These are phyloP conservation scores for Allophyes oxyacanthae DNA, from an alignment of 2,888 invertebrate species.

Conservation along the genomic window DNA sequence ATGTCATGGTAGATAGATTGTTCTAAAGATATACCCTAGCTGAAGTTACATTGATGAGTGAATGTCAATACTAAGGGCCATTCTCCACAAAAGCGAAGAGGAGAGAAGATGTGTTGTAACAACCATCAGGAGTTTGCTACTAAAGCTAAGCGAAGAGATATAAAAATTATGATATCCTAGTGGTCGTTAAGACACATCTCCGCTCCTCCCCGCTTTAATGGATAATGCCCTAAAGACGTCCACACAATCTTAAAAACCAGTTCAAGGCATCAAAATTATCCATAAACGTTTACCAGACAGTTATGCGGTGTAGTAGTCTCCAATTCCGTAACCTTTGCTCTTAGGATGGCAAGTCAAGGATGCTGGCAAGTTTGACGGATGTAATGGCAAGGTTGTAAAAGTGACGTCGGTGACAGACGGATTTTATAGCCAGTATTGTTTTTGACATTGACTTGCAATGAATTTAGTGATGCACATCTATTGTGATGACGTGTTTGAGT, in stretches of 20 bases:
- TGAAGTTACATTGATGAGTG: no score
- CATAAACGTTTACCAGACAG: conserved; percentile 27
- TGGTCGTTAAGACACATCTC: no score
- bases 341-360: conserved; percentile 54
- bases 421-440: conserved; percentile 21
- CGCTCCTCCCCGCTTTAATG: no score
- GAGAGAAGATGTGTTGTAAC: no score
- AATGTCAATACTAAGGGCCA: conserved; percentile 1
- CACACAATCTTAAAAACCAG: conserved; percentile 22
- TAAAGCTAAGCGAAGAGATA: no score
- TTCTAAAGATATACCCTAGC: no score
- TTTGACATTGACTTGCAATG: conserved; percentile 37
- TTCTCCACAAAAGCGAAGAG: no score
- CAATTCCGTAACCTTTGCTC: conserved; percentile 53
- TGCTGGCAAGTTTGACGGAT: conserved; percentile 54
- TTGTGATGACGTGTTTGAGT: no score
- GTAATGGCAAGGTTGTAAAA: conserved; percentile 54
- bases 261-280: conserved; percentile 48
- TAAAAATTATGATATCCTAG: no score
- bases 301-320: conserved; percentile 33
- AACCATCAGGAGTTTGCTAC: no score
- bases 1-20: no score
- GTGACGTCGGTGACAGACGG: conserved; percentile 37
- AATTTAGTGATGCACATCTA: not conserved
- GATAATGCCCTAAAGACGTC: not conserved